phyloP scores from a whole-genome alignment of 2,888 invertebrate species.

The Xanthorhoe spadicearia region DNA sequence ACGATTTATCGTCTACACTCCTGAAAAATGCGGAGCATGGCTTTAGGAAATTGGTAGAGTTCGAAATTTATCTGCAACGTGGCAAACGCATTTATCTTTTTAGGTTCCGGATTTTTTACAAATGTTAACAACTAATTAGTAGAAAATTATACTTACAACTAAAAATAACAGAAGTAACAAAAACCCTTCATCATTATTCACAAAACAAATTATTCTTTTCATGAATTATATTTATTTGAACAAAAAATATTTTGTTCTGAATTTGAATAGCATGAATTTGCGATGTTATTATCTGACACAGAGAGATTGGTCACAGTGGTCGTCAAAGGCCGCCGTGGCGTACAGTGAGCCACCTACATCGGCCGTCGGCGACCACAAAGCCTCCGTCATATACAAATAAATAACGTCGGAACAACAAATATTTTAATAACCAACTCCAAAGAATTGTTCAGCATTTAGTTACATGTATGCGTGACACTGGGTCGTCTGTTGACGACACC shows the following conservation, averaged over 20 bases:
- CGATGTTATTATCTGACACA: conserved; percentile 73
- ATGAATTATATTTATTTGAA: conserved; percentile 44
- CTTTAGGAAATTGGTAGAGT: conserved; percentile 5
- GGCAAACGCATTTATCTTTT: background rate
- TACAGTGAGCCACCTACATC: conserved; percentile 65
- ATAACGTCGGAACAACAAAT: conserved; percentile 83
- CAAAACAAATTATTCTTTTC: conserved; percentile 38
- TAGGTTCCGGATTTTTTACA: background rate
- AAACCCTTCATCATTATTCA: conserved; percentile 28
- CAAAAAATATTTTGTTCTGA: conserved; percentile 46
- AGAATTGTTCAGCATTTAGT: conserved; percentile 77
- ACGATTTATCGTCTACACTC: conserved; percentile 35
- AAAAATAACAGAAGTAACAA: conserved; percentile 8
- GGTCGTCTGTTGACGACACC: conserved; percentile 60
- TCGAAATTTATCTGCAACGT: background rate
- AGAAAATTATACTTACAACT: background rate
- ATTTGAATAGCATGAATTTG: conserved; percentile 63
- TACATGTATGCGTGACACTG: conserved; percentile 72
- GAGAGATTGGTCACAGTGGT: conserved; percentile 74
- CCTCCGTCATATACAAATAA: conserved; percentile 79
- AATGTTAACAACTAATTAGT: background rate
- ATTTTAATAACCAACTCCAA: conserved; percentile 83
- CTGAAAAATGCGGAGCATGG: conserved; percentile 7
- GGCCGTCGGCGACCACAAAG: conserved; percentile 75
- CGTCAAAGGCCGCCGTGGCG: conserved; percentile 64